Base-by-base conservation (phyloP, 2,888 invertebrate species). In the Andrena praecox region DNA sequence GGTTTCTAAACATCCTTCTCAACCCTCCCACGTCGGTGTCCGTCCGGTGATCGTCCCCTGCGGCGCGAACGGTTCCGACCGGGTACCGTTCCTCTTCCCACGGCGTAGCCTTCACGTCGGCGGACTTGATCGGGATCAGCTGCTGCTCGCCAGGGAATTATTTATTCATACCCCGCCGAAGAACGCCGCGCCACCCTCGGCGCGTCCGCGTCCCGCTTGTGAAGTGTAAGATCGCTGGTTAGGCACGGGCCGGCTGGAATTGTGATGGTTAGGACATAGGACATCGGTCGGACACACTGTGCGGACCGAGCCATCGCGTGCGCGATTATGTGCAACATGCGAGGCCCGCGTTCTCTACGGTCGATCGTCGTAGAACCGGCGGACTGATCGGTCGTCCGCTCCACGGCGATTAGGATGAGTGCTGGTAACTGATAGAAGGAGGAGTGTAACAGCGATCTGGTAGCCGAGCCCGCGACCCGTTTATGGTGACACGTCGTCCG, bases 311-410 rank as follows among this genome's bases (percentile, higher is more conserved):
- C 48, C 42, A 50, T 35, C 35, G 70, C 60, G 64, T 24, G 27
- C 72, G 48, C 50, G 78, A 71, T 48, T 52, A 63, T n/a, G 71
- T 77, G 68, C 77, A 71, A 33, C 56, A 86, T 86, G 86, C 73
- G 77, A 76, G 77, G 79, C 59, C 74, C 59, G 54, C 67, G 78
- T 48, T 56, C 76, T 56, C 42, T 35, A 50, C 67, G 54, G 56
- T 31, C 50, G 64, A 77, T 63, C 62, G 50, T 35, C 54, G 35
- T 33, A 0, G 42, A 76, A 64, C 66, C 63, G 60, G 63, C 31
- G 63, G 62, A 81, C 76, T 78, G 80, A 83, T 71, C 67, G 67
- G 31, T 62, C 56, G 42, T 52, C 42, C 67, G 52, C 59, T 75
- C 67, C 59, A 54, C 20, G 56, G 67, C 63, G 71, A 66, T 42